Percentiles rank a stretch among this genome's conserved stretches.
phyloP scores from a whole-genome alignment of 2,888 invertebrate species.

The Phrixothrix hirtus region DNA sequence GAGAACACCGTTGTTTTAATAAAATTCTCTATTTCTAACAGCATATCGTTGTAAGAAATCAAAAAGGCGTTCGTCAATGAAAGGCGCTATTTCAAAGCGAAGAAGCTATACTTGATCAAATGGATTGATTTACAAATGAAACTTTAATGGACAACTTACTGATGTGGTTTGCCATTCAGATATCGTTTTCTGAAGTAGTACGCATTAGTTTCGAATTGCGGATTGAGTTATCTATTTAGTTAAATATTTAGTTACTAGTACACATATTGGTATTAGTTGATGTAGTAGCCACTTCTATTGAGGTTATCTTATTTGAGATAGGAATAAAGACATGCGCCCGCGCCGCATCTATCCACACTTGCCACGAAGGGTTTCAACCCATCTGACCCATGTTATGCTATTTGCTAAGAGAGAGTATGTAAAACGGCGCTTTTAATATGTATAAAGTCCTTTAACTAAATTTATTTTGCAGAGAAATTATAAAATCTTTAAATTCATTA shows the following conservation, averaged over 20 bases:
- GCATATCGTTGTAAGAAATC: slow-evolving; percentile 21
- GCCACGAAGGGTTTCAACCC: slow-evolving; percentile 36
- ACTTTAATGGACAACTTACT: slow-evolving; percentile 27
- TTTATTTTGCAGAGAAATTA: slow-evolving; percentile 16
- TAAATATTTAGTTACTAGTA: slow-evolving; percentile 28
- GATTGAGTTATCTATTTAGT: slow-evolving; percentile 21
- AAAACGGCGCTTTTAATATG: slow-evolving; percentile 32
- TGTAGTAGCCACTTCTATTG: slow-evolving; percentile 27
- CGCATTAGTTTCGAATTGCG: slow-evolving; percentile 15
- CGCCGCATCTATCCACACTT: slow-evolving; percentile 34
- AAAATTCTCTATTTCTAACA: slow-evolving; percentile 17
- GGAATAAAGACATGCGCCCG: slow-evolving; percentile 37
- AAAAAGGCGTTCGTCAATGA: slow-evolving; percentile 19
- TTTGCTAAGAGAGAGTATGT: slow-evolving; percentile 31
- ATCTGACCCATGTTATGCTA: slow-evolving; percentile 34
- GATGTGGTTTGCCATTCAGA: slow-evolving; percentile 23
- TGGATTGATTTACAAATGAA: slow-evolving; percentile 32
- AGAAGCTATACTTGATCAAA: slow-evolving; percentile 22
- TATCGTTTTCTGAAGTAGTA: slow-evolving; percentile 13
- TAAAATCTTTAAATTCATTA: slow-evolving; percentile 21
- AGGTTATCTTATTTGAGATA: slow-evolving; percentile 35
- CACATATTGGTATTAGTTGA: slow-evolving; percentile 24
- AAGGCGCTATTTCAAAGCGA: slow-evolving; percentile 15
- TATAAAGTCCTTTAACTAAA: slow-evolving; percentile 23
- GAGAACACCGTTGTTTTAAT: slow-evolving; percentile 24